Percentiles rank a stretch among this genome's conserved stretches.
Conservation (phyloP, 1,140 invertebrate species). For the Brachionus rotundiformis region DNA sequence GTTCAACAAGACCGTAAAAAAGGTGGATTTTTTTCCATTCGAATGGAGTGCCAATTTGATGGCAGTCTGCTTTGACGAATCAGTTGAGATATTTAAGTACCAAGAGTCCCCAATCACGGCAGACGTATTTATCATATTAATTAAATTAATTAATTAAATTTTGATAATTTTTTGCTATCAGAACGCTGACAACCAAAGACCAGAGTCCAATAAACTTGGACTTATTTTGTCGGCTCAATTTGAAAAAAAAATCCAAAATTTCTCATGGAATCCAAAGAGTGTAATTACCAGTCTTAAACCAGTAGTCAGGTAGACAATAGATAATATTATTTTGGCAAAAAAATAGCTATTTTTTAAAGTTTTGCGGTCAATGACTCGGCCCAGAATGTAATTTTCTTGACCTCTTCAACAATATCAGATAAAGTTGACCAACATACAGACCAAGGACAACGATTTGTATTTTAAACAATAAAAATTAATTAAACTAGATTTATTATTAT, state of each 20-base stretch:
- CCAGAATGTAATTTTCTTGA: slow-evolving; percentile 3
- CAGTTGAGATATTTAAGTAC: neutral
- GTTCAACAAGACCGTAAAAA: slow-evolving; percentile 27
- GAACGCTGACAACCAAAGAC: neutral
- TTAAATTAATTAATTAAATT: neutral
- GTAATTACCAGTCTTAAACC: slow-evolving; percentile 33
- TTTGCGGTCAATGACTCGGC: neutral
- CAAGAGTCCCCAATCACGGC: neutral
- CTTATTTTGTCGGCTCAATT: neutral
- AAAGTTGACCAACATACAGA: neutral
- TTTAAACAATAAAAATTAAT: neutral
- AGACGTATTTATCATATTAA: neutral
- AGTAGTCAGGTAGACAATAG: neutral
- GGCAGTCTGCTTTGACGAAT: slow-evolving; percentile 9
- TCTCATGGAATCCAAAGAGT: slow-evolving; percentile 19
- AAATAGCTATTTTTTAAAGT: neutral
- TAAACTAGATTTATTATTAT: too few relatives aligned
- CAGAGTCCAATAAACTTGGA: neutral
- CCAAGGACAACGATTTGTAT: neutral
- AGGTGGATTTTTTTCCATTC: slow-evolving; percentile 32
- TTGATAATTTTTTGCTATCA: neutral
- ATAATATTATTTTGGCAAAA: neutral
- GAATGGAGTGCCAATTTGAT: slow-evolving; percentile 41
- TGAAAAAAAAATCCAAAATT: slow-evolving; percentile 32
- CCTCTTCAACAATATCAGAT: neutral